Evolutionary conservation across 2,888 invertebrate species (phyloP).

Genomic region (Hofmannophila pseudospretella): DNA sequence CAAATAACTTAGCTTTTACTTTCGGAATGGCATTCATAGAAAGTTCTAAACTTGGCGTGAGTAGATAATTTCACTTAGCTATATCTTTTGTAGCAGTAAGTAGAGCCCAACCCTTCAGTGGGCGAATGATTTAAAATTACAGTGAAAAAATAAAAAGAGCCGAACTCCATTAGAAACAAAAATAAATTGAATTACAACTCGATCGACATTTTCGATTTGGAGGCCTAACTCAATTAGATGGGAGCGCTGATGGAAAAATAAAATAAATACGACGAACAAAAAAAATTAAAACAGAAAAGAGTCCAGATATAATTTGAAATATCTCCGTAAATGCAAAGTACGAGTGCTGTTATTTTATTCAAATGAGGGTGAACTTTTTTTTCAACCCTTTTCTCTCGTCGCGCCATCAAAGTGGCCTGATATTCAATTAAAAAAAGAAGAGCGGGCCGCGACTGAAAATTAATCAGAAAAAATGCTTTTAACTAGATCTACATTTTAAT

Average conservation of each 20-base stretch:
- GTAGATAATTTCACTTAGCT: too few species aligned
- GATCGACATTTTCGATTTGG: slow-evolving; percentile 77
- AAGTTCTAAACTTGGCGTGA: too few species aligned
- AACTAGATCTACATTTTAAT: slow-evolving; percentile 79
- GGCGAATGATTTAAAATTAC: slow-evolving; percentile 65
- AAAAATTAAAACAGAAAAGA: slow-evolving; percentile 73
- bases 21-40: too few species aligned
- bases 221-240: slow-evolving; percentile 77
- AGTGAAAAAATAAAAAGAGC: slow-evolving; percentile 61
- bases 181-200: slow-evolving; percentile 77
- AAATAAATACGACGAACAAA: slow-evolving; percentile 74
- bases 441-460: slow-evolving; percentile 73
- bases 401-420: slow-evolving; percentile 77
- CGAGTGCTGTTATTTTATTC: slow-evolving; percentile 79
- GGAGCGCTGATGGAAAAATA: slow-evolving; percentile 76
- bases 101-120: slow-evolving; percentile 56
- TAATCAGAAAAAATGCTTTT: slow-evolving; percentile 79
- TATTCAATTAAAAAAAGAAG: slow-evolving; percentile 78
- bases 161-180: slow-evolving; percentile 77
- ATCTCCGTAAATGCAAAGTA: slow-evolving; percentile 78
- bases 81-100: too few species aligned
- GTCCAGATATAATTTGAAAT: slow-evolving; percentile 78
- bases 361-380: slow-evolving; percentile 77
- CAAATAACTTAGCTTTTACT: too few species aligned
- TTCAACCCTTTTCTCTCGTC: slow-evolving; percentile 69